Base-by-base conservation (phyloP, 2,888 invertebrate genomes). In the Philhelius pedissequus region DNA sequence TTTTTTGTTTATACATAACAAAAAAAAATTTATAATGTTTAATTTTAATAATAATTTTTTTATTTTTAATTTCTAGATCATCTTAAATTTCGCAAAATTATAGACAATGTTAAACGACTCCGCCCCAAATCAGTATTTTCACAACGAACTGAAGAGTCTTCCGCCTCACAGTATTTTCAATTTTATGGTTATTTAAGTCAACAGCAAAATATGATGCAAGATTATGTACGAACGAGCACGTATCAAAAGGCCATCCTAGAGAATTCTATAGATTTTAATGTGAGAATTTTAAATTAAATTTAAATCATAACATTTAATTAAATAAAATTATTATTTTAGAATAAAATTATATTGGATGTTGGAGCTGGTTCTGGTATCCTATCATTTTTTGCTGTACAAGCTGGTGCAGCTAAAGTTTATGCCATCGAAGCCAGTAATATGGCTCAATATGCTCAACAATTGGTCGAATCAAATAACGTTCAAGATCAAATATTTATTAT, bases 141-240 rank as follows among this genome's bases (percentile, higher is more conserved):
- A 71, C 96, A 98, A 88, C 94, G 99, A 89, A 99, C 99, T 25
- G 99, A 99, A 91, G 98, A 99, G 91, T 97, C 98, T 3, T 99
- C 99, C 70, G 99, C 99, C 86, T 96, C 97, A 92, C 99, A 99
- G 92, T 99, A 99, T 94, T 99, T 99, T 91, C 98, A 99, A 93
- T 99, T 99, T 92, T 99, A 99, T 92, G 99, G 99, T 86, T 99
- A 99, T 92, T 93, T 99, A 87, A 98, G 98, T 75, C 99, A 99
- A 91, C 99, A 99, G 92, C 99, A 99, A 92, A 99, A 99, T 91
- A 99, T 99, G 99, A 97, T 99, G 96, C 99, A 99, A 93, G 99
- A 99, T 92, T 99, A 98, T 92, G 97, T 99, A 86, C 94, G 99
- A 88, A 99, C 99, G 54, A 97, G 98, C 90, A 99, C 99, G 75